Conservation (phyloP, 2,888 invertebrate genomes). For the Linhomoeus sp. region DNA sequence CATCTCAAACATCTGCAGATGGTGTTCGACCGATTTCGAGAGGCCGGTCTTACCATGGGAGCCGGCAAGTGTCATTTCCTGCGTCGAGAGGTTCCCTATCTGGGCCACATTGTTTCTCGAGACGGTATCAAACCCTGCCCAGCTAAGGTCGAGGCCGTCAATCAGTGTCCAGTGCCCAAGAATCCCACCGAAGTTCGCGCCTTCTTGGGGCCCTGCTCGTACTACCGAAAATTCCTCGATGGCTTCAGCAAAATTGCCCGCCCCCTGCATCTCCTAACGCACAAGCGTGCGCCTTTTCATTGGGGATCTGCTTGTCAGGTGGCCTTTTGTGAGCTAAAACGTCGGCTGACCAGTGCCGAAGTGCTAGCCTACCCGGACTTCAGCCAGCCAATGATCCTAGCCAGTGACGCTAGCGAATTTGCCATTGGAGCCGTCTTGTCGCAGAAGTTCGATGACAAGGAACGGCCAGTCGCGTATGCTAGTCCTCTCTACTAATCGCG, state of each 20-base stretch:
- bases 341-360: background rate
- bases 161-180: background rate
- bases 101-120: background rate
- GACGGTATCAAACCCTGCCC: background rate
- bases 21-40: background rate
- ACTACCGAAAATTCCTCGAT: conserved; percentile 2
- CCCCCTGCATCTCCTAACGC: background rate
- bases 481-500: too few relatives aligned
- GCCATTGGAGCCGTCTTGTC: background rate
- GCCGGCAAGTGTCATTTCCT: conserved; percentile 1
- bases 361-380: conserved; percentile 2
- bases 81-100: background rate
- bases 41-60: background rate
- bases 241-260: background rate
- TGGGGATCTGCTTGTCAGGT: background rate
- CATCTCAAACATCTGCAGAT: background rate
- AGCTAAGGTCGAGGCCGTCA: conserved; percentile 1
- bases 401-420: background rate
- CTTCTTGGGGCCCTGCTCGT: background rate
- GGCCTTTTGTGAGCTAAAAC: background rate
- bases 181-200: background rate
- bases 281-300: background rate
- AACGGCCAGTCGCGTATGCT: conserved; percentile 1
- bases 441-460: background rate
- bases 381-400: background rate